phyloP scores from a whole-genome alignment of 2,113 vertebrate species.

The Phoenicopterus ruber region DNA sequence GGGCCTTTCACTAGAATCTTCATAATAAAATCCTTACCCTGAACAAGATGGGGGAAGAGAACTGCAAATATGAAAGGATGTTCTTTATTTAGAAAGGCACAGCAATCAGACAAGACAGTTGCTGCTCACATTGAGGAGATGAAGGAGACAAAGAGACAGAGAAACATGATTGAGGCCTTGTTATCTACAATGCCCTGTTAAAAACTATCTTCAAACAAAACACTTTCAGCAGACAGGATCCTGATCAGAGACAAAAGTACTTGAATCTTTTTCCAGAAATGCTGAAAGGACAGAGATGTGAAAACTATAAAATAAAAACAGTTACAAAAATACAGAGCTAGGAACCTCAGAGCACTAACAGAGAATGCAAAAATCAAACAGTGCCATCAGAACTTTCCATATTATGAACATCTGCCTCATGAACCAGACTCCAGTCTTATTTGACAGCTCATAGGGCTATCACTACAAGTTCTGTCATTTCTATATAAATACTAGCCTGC shows the following conservation, averaged over 20 bases:
- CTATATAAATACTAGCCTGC: background rate
- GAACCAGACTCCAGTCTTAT: background rate
- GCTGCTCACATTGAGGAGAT: background rate
- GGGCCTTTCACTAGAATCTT: background rate
- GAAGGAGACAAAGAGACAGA: background rate
- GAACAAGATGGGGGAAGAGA: background rate
- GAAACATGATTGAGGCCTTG: background rate
- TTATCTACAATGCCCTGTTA: background rate
- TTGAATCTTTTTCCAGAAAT: background rate
- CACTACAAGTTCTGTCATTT: background rate
- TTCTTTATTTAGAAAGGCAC: background rate
- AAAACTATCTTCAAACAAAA: background rate
- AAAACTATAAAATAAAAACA: background rate
- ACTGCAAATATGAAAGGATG: background rate
- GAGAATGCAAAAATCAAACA: background rate
- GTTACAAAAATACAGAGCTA: background rate
- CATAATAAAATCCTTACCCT: background rate
- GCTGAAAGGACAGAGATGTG: background rate
- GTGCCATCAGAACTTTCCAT: background rate
- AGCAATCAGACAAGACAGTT: background rate
- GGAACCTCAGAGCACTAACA: background rate
- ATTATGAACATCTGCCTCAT: background rate
- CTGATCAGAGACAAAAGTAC: background rate
- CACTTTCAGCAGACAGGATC: background rate
- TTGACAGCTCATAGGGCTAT: background rate